Percentiles rank a stretch among this genome's conserved stretches.
phyloP scores from a whole-genome alignment of 2,113 vertebrate genomes.

The Sturnus vulgaris region DNA sequence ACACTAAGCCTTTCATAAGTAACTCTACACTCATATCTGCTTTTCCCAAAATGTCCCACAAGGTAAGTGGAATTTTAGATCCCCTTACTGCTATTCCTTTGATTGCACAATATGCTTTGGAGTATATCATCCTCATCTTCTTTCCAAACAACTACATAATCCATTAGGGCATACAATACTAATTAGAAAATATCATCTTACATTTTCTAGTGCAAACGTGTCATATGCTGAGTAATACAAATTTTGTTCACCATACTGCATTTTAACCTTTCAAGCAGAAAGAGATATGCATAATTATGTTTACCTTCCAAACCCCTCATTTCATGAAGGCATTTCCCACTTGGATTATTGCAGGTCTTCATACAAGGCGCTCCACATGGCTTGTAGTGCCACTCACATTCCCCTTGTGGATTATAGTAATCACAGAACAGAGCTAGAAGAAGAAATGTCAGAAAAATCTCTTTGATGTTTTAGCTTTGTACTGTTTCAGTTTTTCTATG shows the following conservation, averaged over 20 bases:
- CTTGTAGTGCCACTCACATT: slow-evolving; percentile 92
- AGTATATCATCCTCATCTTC: neutral
- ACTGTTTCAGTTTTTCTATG: neutral
- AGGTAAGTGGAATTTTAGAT: neutral
- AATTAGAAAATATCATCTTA: neutral
- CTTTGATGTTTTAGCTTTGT: neutral
- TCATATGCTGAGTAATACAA: neutral
- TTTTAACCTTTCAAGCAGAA: neutral
- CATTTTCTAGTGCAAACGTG: neutral
- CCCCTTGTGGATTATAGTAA: slow-evolving; percentile 85
- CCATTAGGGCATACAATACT: neutral
- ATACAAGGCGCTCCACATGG: slow-evolving; percentile 87
- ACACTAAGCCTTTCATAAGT: neutral
- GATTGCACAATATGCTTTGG: neutral
- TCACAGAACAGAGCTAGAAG: slow-evolving; percentile 90
- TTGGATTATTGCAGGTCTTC: slow-evolving; percentile 88
- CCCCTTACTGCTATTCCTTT: neutral
- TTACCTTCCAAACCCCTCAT: slow-evolving; percentile 86
- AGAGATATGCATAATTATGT: neutral
- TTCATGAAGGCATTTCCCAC: slow-evolving; percentile 78
- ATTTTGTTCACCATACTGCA: neutral
- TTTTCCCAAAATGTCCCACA: neutral
- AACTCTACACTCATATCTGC: neutral
- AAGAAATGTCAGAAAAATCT: neutral
- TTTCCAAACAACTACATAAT: neutral